Percentiles rank a stretch among this genome's conserved stretches.
Evolutionary conservation across 2,888 invertebrate genomes (phyloP).

Genomic region (Ennomos quercinarius): DNA sequence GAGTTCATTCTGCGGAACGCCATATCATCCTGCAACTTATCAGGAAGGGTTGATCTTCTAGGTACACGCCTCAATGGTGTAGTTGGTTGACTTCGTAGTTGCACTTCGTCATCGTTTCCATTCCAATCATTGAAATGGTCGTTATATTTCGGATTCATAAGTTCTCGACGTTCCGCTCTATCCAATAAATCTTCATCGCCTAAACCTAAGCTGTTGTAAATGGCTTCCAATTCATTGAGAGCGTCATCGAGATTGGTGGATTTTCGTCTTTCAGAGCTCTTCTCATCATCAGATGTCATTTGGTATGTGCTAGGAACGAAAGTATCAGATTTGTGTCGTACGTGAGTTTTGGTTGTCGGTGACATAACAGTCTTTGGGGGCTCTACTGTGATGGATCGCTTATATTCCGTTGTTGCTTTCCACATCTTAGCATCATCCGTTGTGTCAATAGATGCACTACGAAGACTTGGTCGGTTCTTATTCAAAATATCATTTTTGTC

Average conservation of each 20-base stretch:
- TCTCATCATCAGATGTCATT: conserved; percentile 80
- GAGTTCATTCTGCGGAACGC: conserved; percentile 90
- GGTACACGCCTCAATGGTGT: conserved; percentile 73
- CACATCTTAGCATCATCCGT: conserved; percentile 77
- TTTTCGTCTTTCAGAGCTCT: conserved; percentile 84
- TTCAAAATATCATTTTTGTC: conserved; percentile 62
- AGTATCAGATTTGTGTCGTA: conserved; percentile 79
- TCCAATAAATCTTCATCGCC: conserved; percentile 93
- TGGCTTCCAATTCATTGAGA: conserved; percentile 95
- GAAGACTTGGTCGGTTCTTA: conserved; percentile 62
- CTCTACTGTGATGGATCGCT: conserved; percentile 71
- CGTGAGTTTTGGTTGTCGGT: conserved; percentile 72
- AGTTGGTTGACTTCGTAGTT: conserved; percentile 76
- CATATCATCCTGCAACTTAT: conserved; percentile 92
- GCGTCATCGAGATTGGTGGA: conserved; percentile 95
- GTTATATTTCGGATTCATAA: conserved; percentile 83
- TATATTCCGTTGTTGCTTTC: conserved; percentile 81
- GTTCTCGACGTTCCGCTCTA: conserved; percentile 90
- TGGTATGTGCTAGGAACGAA: conserved; percentile 65
- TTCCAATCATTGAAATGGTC: conserved; percentile 81
- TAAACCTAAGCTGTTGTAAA: conserved; percentile 94
- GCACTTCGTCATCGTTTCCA: conserved; percentile 78
- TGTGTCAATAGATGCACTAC: conserved; percentile 63
- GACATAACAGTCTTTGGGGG: conserved; percentile 64
- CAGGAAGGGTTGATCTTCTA: conserved; percentile 84